phyloP scores from a whole-genome alignment of 2,113 vertebrate species.

The Lophius piscatorius region DNA sequence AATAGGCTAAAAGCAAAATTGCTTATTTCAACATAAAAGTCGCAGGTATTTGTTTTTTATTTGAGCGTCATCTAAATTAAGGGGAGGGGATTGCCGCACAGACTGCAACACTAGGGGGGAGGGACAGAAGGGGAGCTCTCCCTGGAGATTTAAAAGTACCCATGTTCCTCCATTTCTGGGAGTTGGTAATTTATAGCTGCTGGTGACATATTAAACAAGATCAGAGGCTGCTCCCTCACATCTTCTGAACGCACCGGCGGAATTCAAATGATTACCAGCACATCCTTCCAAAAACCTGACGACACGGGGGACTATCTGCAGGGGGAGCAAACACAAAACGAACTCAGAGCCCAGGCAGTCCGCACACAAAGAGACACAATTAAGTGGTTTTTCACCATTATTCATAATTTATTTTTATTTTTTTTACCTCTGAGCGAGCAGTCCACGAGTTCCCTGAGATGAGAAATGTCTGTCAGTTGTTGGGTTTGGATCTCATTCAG shows the following conservation, averaged over 20 bases:
- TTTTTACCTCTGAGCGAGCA: conserved; percentile 62
- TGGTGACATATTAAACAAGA: conserved; percentile 82
- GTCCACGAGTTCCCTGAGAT: conserved; percentile 39
- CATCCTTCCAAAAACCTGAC: conserved; percentile 77
- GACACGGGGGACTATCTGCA: conserved; percentile 70
- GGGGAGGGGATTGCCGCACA: conserved; percentile 56
- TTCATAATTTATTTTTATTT: conserved; percentile 57
- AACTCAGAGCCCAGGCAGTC: conserved; percentile 51
- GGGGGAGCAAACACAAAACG: conserved; percentile 54
- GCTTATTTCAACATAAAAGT: conserved; percentile 67
- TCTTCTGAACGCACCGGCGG: conserved; percentile 74
- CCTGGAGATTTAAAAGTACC: conserved; percentile 72
- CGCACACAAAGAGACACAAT: conserved; percentile 70
- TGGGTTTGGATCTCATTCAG: conserved; percentile 45
- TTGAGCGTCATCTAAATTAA: conserved; percentile 67
- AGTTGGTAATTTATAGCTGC: conserved; percentile 80
- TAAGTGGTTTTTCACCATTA: conserved; percentile 70
- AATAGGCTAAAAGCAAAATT: conserved; percentile 61
- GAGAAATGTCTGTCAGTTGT: conserved; percentile 63
- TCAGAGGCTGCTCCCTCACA: conserved; percentile 78
- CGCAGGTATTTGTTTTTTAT: conserved; percentile 72
- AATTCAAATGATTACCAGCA: conserved; percentile 79
- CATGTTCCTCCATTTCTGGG: conserved; percentile 77
- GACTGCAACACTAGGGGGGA: conserved; percentile 9
- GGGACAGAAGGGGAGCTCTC: conserved; percentile 53